Evolutionary conservation across 2,797 vertebrate species (phyloP).

Genomic region (Parauchenoglanis punctatus): DNA sequence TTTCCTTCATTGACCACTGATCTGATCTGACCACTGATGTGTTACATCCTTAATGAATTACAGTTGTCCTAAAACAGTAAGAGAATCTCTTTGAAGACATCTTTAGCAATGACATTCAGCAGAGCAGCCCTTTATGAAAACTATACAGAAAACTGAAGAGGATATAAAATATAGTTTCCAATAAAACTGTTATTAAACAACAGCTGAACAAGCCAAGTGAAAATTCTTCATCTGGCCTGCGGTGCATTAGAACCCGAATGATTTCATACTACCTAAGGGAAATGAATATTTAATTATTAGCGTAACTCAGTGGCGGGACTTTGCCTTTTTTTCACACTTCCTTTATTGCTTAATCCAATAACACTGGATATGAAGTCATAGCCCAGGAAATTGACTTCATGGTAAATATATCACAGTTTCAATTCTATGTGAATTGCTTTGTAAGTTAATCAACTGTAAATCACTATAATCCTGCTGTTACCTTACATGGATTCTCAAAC

Average conservation of each 20-base stretch:
- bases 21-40: no score
- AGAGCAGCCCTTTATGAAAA: background rate
- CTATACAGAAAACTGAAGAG: background rate
- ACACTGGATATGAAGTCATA: no score
- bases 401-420: constrained; percentile 1
- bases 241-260: constrained; percentile 13
- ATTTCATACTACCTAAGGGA: constrained; percentile 41
- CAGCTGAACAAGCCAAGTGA: constrained; percentile 3
- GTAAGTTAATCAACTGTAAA: no score
- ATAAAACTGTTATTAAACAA: constrained; percentile 23
- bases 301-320: constrained; percentile 39
- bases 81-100: background rate
- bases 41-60: background rate
- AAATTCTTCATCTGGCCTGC: constrained; percentile 9
- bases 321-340: constrained; percentile 2
- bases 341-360: background rate
- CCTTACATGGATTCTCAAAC: background rate
- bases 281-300: constrained; percentile 50
- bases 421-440: background rate
- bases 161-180: constrained; percentile 4
- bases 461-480: background rate
- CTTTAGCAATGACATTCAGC: background rate
- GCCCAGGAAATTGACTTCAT: background rate
- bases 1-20: background rate
- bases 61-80: background rate